phyloP scores from a whole-genome alignment of 2,797 vertebrate species.

The Lemur catta region DNA sequence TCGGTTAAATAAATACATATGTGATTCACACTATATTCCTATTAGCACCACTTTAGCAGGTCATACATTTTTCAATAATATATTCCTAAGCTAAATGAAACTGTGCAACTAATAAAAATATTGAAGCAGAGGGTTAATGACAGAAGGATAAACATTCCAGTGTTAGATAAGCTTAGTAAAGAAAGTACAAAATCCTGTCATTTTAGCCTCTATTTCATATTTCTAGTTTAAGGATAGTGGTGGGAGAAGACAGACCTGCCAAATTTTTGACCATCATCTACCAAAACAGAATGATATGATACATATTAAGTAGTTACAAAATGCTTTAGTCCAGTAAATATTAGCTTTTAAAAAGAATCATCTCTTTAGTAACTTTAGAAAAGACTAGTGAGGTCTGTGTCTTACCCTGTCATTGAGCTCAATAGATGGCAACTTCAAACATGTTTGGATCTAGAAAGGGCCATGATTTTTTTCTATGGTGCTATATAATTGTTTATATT shows the following conservation, averaged over 20 bases:
- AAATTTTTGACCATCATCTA: background rate
- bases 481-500: background rate
- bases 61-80: background rate
- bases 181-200: background rate
- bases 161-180: background rate
- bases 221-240: conserved; percentile 1
- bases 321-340: background rate
- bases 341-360: background rate
- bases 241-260: background rate
- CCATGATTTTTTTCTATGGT: background rate
- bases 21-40: background rate
- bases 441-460: background rate
- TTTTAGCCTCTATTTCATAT: background rate
- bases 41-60: background rate
- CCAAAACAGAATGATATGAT: background rate
- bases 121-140: background rate
- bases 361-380: background rate
- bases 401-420: background rate
- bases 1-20: background rate
- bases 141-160: conserved; percentile 13
- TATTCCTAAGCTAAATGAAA: background rate
- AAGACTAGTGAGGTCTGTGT: background rate
- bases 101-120: conserved; percentile 1
- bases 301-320: background rate
- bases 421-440: background rate